Percentiles rank a stretch among this genome's conserved stretches.
phyloP scores from a whole-genome alignment of 2,888 invertebrate genomes.

The Reticulitermes lucifugus region DNA sequence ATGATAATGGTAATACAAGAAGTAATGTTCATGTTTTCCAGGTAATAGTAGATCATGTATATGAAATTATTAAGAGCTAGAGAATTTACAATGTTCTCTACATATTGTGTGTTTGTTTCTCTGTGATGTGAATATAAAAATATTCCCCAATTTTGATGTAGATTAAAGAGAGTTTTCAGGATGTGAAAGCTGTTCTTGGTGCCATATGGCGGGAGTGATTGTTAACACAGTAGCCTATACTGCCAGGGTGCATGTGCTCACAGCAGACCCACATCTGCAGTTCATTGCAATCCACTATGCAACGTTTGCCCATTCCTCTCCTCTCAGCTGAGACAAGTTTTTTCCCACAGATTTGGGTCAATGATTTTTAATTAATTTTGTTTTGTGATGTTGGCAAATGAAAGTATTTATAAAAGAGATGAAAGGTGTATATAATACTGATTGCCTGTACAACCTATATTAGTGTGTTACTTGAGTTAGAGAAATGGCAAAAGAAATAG shows the following conservation, averaged over 20 bases:
- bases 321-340: conserved; percentile 13
- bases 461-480: conserved; percentile 1
- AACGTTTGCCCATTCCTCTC: conserved; percentile 42
- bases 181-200: conserved; percentile 25
- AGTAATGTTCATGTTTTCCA: conserved; percentile 63
- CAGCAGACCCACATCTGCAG: conserved; percentile 19
- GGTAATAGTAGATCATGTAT: conserved; percentile 56
- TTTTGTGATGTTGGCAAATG: not conserved
- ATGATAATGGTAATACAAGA: conserved; percentile 60
- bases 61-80: conserved; percentile 49
- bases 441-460: not conserved
- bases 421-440: not conserved
- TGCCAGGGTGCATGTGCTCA: conserved; percentile 29
- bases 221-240: conserved; percentile 31
- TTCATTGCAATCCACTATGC: conserved; percentile 6
- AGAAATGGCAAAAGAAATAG: not conserved
- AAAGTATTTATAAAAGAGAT: not conserved
- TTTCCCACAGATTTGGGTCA: conserved; percentile 16
- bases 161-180: conserved; percentile 48
- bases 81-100: conserved; percentile 45
- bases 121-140: conserved; percentile 61
- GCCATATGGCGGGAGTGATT: conserved; percentile 36
- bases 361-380: conserved; percentile 17
- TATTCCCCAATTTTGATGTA: conserved; percentile 63
- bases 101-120: conserved; percentile 63